phyloP scores from a whole-genome alignment of 2,888 invertebrate genomes.

The Melanotus villosus region DNA sequence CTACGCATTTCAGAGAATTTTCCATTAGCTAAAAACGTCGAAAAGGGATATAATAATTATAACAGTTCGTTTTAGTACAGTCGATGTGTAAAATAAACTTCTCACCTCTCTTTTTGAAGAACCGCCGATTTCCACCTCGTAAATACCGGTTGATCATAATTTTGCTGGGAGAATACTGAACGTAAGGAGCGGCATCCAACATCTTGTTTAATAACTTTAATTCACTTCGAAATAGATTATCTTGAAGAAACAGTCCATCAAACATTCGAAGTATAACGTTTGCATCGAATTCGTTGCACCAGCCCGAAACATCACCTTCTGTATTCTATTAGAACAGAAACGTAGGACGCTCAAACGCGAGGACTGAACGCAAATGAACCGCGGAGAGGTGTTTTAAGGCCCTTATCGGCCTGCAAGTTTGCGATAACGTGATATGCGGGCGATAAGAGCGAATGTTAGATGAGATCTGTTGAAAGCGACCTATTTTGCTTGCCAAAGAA shows the following conservation, averaged over 20 bases:
- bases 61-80: too few relatives aligned
- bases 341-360: conserved; percentile 29
- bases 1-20: too few relatives aligned
- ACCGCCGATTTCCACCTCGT: conserved; percentile 8
- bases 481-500: conserved; percentile 22
- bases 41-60: too few relatives aligned
- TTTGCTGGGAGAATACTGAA: conserved; percentile 30
- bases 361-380: conserved; percentile 37
- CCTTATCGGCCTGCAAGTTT: conserved; percentile 44
- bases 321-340: conserved; percentile 25
- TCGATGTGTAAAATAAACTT: too few relatives aligned
- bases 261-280: not conserved
- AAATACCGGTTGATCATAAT: conserved; percentile 35
- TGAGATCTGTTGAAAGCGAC: conserved; percentile 38
- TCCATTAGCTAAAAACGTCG: too few relatives aligned
- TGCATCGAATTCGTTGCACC: not conserved
- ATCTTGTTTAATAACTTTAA: conserved; percentile 19
- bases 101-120: conserved; percentile 13
- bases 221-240: not conserved
- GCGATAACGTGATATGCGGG: conserved; percentile 38
- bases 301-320: not conserved
- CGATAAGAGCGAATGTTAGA: conserved; percentile 42
- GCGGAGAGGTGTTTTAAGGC: conserved; percentile 41
- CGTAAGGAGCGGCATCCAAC: conserved; percentile 28
- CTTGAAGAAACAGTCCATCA: not conserved